Base-by-base conservation (phyloP, 1,140 invertebrate genomes). In the Cataglyphis hispanica region DNA sequence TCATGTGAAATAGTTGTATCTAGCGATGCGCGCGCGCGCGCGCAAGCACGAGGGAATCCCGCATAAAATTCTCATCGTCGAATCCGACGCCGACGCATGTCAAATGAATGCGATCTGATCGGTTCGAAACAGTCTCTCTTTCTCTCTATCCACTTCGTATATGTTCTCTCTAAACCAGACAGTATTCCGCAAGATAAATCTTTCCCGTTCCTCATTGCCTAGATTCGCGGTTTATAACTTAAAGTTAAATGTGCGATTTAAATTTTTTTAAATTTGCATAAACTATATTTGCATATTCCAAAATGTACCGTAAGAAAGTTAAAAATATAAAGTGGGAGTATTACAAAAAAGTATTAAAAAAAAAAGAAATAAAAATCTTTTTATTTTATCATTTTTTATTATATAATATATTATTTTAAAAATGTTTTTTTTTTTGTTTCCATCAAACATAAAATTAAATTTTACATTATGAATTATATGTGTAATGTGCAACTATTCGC, bases 1-100 rank as follows among this genome's bases (percentile, higher is more conserved):
- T 81, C 69, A 46, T 84, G 87, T 87, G 80, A 89, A 86, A 89
- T 89, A 81, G 85, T 81, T 89, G 85, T 66, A 19, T 58, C 43
- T 46, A 16, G 75, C 31, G 31, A n/a, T 61, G 37, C 53, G 40
- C 40, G 37, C 6, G 37, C 37, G 8, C 7, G n/a, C 6, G n/a
- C 22, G n/a, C 13, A 70, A 61, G 72, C 70, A 31, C 11, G 25
- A 70, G 8, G 31, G 46, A 60, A 58, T 72, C 37, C 43, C 43
- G 72, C 50, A 58, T 72, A 72, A 72, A 72, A 83, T 83, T 87
- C 64, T 80, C 84, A 77, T 85, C 67, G 74, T 89, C 67, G 81
- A 74, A 74, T 66, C 66, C 80, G 74, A 87, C 87, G 75, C 72
- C 78, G 27, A 60, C 53, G 37, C 74, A 74, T 27, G 84, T 80